A percentile compares a stretch with the other conserved stretches of the same genome.
phyloP scores from a whole-genome alignment of 2,797 vertebrate genomes.

The Sebastes paucispinis region DNA sequence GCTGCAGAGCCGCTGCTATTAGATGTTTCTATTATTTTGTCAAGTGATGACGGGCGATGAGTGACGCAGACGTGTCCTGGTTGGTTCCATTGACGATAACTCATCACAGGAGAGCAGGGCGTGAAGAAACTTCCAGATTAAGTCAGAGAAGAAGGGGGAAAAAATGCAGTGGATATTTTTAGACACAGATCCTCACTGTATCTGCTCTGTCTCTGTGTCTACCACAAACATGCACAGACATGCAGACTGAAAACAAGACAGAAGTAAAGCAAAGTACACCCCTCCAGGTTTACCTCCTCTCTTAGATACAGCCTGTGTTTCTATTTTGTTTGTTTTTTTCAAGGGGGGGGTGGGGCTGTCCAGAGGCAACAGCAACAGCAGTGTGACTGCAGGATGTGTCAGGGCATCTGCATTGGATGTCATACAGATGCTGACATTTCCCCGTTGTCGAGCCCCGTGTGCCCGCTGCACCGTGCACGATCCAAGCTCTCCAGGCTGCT shows the following conservation, averaged over 20 bases:
- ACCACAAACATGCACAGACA: not conserved
- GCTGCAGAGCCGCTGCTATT: not conserved
- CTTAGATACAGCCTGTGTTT: slow-evolving; percentile 1
- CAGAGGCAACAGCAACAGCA: not conserved
- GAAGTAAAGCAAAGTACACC: not conserved
- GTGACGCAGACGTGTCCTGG: slow-evolving; percentile 20
- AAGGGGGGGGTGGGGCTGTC: not conserved
- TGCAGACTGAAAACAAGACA: slow-evolving; percentile 7
- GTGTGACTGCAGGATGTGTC: slow-evolving; percentile 54
- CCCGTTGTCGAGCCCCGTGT: not conserved
- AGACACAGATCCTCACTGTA: slow-evolving; percentile 25
- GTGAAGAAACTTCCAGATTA: slow-evolving; percentile 54
- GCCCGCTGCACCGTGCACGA: not conserved
- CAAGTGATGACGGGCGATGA: not conserved
- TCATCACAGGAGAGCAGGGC: slow-evolving; percentile 10
- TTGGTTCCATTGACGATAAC: slow-evolving; percentile 8
- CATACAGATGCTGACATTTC: slow-evolving; percentile 53
- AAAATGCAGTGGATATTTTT: slow-evolving; percentile 55
- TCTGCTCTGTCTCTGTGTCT: not conserved
- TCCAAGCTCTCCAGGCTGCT: not conserved
- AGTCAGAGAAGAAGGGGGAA: slow-evolving; percentile 14
- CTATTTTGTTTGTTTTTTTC: slow-evolving; percentile 5
- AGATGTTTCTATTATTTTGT: not conserved
- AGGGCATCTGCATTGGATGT: slow-evolving; percentile 37
- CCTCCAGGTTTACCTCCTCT: not conserved